Conservation (phyloP, 2,888 invertebrate genomes). For the Dryomyza anilis region DNA sequence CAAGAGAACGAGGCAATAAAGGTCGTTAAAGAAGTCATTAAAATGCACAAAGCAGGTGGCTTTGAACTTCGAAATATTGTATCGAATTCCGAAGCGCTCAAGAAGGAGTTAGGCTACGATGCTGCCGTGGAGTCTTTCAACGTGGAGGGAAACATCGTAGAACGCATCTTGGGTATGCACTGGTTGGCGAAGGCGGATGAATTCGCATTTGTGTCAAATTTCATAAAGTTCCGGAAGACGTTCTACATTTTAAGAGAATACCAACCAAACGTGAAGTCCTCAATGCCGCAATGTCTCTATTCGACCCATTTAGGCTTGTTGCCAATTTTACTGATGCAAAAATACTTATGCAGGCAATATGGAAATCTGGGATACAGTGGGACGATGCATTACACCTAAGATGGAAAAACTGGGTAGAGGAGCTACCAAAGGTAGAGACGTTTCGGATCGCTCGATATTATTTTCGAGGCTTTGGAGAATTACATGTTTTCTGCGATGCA, state of each 20-base stretch:
- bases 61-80: not conserved
- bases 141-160: not conserved
- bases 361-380: constrained; percentile 23
- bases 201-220: constrained; percentile 31
- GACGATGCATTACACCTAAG: not conserved
- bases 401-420: not conserved
- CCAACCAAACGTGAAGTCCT: constrained; percentile 40
- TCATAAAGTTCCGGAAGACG: constrained; percentile 16
- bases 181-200: constrained; percentile 4
- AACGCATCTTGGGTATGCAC: constrained; percentile 19
- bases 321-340: constrained; percentile 34
- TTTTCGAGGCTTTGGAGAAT: not conserved
- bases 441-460: constrained; percentile 1
- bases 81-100: constrained; percentile 9
- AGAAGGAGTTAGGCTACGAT: not conserved
- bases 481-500: constrained; percentile 14
- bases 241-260: constrained; percentile 9
- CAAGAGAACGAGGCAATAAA: not conserved
- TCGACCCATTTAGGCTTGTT: constrained; percentile 41
- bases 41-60: constrained; percentile 11
- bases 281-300: constrained; percentile 41
- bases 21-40: not conserved
- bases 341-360: constrained; percentile 18
- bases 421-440: not conserved
- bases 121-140: not conserved